Conservation (phyloP, 2,113 vertebrate species). For the Sinocyclocheilus rhinocerous region DNA sequence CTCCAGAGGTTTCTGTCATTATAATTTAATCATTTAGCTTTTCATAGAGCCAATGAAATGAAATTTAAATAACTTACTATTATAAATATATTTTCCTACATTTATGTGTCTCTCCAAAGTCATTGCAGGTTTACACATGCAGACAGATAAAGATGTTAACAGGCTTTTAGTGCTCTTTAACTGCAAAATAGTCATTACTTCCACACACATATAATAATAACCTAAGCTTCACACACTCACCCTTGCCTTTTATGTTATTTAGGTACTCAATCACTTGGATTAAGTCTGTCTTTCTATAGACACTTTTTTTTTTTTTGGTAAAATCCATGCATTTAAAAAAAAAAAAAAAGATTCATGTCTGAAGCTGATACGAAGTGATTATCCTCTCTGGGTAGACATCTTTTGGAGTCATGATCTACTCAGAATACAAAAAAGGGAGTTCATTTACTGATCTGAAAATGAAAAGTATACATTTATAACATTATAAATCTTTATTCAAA, state of each 20-base stretch:
- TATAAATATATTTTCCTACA: neutral
- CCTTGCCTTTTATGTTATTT: neutral
- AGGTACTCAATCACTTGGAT: neutral
- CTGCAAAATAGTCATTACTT: neutral
- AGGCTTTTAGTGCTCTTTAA: neutral
- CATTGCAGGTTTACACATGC: conserved; percentile 3
- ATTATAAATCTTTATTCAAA: neutral
- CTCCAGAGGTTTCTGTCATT: conserved; percentile 18
- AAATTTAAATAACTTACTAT: neutral
- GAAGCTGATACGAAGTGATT: neutral
- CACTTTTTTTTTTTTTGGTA: neutral
- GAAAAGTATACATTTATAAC: neutral
- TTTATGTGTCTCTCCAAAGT: neutral
- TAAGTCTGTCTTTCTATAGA: neutral
- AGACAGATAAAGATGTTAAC: neutral
- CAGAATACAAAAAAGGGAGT: neutral
- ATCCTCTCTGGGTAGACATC: neutral
- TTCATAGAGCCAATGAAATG: conserved; percentile 19
- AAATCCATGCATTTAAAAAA: neutral
- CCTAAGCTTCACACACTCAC: neutral
- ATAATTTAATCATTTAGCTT: conserved; percentile 13
- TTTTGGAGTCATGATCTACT: neutral
- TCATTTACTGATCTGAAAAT: neutral
- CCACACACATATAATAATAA: neutral
- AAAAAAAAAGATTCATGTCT: neutral